A percentile compares a stretch with the other conserved stretches of the same genome.
Evolutionary conservation across 1,140 invertebrate genomes (phyloP).

Genomic region (Euura saliciscinereae): DNA sequence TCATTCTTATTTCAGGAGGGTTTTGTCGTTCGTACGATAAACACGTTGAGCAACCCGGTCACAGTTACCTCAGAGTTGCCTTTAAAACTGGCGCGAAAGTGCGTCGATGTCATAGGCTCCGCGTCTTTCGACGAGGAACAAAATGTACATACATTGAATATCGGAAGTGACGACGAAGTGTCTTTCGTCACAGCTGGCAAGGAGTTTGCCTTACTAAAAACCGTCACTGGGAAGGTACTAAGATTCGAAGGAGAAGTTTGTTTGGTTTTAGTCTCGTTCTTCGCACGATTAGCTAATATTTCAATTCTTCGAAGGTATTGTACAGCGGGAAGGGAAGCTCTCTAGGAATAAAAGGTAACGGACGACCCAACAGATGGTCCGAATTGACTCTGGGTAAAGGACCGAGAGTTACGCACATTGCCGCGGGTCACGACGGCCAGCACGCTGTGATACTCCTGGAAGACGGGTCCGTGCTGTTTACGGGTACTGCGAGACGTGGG

Average conservation of each 20-base stretch:
- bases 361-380: slow-evolving; percentile 71
- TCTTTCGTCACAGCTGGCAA: slow-evolving; percentile 75
- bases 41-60: slow-evolving; percentile 68
- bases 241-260: background rate
- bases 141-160: slow-evolving; percentile 56
- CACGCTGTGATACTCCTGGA: slow-evolving; percentile 89
- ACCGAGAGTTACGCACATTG: slow-evolving; percentile 77
- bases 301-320: slow-evolving; percentile 61
- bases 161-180: slow-evolving; percentile 74
- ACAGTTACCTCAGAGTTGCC: slow-evolving; percentile 72
- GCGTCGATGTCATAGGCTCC: slow-evolving; percentile 77
- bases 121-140: slow-evolving; percentile 74
- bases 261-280: slow-evolving; percentile 1
- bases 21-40: slow-evolving; percentile 81
- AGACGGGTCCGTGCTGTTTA: slow-evolving; percentile 88
- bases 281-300: background rate
- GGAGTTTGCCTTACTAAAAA: slow-evolving; percentile 83
- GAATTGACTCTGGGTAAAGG: slow-evolving; percentile 79
- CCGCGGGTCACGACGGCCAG: slow-evolving; percentile 91
- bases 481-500: slow-evolving; percentile 87
- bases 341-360: slow-evolving; percentile 73
- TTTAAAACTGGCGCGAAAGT: slow-evolving; percentile 79
- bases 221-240: slow-evolving; percentile 75
- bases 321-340: slow-evolving; percentile 80
- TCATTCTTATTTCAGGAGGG: slow-evolving; percentile 70